Percentiles rank a stretch among this genome's conserved stretches.
Conservation (phyloP, 2,113 vertebrate species). For the Alexandromys fortis region DNA sequence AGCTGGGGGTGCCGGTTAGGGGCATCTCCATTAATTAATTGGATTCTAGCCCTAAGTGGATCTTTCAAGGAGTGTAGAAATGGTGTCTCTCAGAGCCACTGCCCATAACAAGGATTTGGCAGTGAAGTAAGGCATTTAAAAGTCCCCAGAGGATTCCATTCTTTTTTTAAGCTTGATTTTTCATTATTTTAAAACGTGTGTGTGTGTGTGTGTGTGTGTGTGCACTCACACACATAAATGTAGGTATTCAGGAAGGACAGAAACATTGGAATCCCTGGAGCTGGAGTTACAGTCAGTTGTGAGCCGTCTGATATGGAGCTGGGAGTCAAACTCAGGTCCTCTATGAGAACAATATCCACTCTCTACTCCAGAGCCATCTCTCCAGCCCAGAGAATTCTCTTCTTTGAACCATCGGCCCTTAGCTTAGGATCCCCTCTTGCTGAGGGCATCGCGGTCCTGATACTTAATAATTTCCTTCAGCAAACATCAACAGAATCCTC, state of each 20-base stretch:
- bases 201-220: background rate
- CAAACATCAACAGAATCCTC: background rate
- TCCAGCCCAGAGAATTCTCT: background rate
- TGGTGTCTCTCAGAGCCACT: background rate
- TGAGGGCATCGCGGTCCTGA: background rate
- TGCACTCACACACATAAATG: background rate
- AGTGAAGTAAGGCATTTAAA: background rate
- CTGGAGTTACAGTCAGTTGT: background rate
- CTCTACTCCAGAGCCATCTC: background rate
- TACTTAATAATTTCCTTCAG: constrained; percentile 6
- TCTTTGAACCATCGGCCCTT: background rate
- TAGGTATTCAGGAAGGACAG: background rate
- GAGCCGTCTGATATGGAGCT: background rate
- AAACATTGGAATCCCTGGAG: background rate
- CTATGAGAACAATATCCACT: background rate
- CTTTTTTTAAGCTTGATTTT: background rate
- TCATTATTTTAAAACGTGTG: background rate
- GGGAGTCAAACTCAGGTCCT: background rate
- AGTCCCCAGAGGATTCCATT: background rate
- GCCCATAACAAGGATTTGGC: background rate
- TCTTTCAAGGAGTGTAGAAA: background rate
- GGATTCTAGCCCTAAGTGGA: background rate
- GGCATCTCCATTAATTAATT: background rate
- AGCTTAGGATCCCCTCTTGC: background rate
- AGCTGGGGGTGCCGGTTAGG: background rate